These are phyloP conservation scores for Keiferia lycopersicella DNA, from an alignment of 2,888 invertebrate species.

Conservation along the genomic window DNA sequence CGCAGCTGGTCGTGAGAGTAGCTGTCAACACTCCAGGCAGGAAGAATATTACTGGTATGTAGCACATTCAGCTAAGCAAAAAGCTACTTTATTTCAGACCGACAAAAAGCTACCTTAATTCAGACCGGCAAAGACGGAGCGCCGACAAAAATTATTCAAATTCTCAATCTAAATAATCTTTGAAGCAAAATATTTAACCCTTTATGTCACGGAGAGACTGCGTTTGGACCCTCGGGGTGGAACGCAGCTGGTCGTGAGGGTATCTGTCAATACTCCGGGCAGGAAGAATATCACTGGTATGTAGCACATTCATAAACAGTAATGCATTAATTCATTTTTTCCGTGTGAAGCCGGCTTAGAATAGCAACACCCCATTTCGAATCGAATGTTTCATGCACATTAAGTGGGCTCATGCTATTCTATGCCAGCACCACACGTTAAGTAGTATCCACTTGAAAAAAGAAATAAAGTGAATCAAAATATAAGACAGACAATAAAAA, in stretches of 20 bases:
- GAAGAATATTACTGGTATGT: constrained; percentile 84
- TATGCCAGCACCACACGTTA: no score
- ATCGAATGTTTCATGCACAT: no score
- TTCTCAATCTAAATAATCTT: constrained; percentile 50
- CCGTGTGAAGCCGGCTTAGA: no score
- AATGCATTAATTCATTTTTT: no score
- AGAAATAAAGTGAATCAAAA: no score
- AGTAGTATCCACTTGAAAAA: no score
- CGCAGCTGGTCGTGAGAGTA: constrained; percentile 83
- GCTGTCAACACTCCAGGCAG: constrained; percentile 83
- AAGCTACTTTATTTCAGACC: constrained; percentile 5
- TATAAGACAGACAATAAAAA: no score
- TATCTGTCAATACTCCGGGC: constrained; percentile 83
- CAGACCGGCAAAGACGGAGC: constrained; percentile 37
- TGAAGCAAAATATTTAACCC: constrained; percentile 64
- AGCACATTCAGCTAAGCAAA: no score
- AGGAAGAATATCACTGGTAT: constrained; percentile 84
- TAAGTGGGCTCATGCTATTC: no score
- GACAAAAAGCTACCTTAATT: constrained; percentile 33
- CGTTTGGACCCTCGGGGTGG: constrained; percentile 84
- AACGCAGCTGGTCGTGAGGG: constrained; percentile 83
- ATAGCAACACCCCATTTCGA: no score
- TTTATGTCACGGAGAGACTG: constrained; percentile 84
- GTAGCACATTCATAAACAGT: no score
- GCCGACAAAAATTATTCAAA: constrained; percentile 47